Base-by-base conservation (phyloP, 1,140 invertebrate species). In the Leptopilina clavipes region DNA sequence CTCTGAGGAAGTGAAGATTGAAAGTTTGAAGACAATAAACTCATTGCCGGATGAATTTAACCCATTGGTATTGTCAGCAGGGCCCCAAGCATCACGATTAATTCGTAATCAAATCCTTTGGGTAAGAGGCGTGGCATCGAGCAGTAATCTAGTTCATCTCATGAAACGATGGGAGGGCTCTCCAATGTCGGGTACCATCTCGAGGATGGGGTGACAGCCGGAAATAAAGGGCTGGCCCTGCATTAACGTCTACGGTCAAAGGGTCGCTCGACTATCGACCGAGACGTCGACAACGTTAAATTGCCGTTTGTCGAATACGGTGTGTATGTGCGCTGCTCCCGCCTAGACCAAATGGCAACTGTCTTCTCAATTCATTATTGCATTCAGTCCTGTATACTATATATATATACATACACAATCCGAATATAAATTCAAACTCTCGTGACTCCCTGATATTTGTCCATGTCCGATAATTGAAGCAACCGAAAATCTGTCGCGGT, bases 161-260 rank as follows among this genome's bases (percentile, higher is more conserved):
- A 65, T 65, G 59, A 65, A 65, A 65, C 59, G 59, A 65, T 71
- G 43, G 70, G 75, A 48, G 45, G 70, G 71, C 48, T 48, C 48
- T 48, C 17, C 40, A 65, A 8, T 14, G 17, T 56, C 45, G 25
- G 70, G 48, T 18, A 54, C 17, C 17, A 45, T 44, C 54, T 25
- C 40, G 71, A 56, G 56, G 44, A 31, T 45, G 71, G 74, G 79
- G 82, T 77, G 86, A 87, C 86, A 86, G 84, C 85, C 84, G 86
- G 86, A 87, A 87, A 87, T 87, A 86, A 86, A 87, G 86, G 86
- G 86, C 85, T 80, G 83, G 80, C 79, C 80, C 73, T 84, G 82
- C 85, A 83, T 87, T 86, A 86, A 76, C 81, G 81, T 80, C 81
- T 76, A 80, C 82, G 79, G 83, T 85, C 84, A 87, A 87, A 87